phyloP scores from a whole-genome alignment of 2,113 vertebrate genomes.

The Rhodinocichla rosea region DNA sequence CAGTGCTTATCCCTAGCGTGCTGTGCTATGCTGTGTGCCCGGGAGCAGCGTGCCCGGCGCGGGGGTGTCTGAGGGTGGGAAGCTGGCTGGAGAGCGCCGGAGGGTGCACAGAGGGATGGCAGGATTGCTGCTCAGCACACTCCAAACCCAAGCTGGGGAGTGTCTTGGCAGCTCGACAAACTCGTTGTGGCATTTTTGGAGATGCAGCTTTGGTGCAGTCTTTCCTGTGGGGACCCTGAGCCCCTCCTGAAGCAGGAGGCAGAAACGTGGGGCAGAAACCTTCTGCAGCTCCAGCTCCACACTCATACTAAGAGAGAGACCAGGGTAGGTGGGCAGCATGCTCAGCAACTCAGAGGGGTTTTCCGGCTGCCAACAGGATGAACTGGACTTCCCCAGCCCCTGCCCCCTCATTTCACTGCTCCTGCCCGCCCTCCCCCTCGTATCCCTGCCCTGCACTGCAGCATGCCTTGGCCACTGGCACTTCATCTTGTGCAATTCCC shows the following conservation, averaged over 20 bases:
- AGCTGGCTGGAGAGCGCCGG: fast-evolving
- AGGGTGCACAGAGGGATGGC: not conserved
- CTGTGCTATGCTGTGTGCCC: not conserved
- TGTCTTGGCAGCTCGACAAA: not conserved
- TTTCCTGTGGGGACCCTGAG: not conserved
- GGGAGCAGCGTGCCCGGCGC: fast-evolving
- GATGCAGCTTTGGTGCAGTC: not conserved
- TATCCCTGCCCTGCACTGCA: not conserved
- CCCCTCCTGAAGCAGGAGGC: not conserved
- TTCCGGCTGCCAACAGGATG: not conserved
- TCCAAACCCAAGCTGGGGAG: not conserved
- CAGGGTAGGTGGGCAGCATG: not conserved
- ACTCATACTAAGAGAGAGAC: not conserved
- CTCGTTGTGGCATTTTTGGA: not conserved
- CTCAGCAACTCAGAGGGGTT: not conserved
- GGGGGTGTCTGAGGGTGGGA: not conserved
- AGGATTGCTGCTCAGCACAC: not conserved
- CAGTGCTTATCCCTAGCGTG: not conserved
- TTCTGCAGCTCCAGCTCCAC: not conserved
- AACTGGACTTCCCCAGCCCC: not conserved
- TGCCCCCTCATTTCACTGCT: not conserved
- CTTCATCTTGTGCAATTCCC: not conserved
- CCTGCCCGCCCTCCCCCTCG: not conserved
- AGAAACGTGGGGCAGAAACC: not conserved
- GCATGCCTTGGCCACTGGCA: not conserved